Percentiles rank a stretch among this genome's conserved stretches.
These are phyloP conservation scores for Sebastes schlegelii DNA, from an alignment of 2,113 vertebrate species.

Conservation along the genomic window DNA sequence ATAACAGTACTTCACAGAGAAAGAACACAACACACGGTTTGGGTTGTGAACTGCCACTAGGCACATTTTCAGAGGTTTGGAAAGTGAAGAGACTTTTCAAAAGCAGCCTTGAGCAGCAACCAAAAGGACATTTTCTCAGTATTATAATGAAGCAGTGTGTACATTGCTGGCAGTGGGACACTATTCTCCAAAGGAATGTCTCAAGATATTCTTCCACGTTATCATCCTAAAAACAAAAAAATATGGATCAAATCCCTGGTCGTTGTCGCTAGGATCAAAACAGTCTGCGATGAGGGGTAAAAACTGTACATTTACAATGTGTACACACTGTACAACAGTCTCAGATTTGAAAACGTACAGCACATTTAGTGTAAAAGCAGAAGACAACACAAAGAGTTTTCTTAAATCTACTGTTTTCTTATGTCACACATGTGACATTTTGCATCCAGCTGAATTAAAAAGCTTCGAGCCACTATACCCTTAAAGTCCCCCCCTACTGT, in stretches of 20 bases:
- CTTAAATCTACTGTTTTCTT: conserved; percentile 6
- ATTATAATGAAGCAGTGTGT: conserved; percentile 35
- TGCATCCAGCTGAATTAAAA: conserved; percentile 30
- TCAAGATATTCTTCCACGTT: conserved; percentile 39
- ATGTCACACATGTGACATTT: neutral
- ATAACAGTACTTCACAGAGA: conserved; percentile 65
- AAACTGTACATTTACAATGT: conserved; percentile 59
- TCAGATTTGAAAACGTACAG: conserved; percentile 38
- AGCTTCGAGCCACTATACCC: conserved; percentile 16
- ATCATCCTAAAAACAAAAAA: conserved; percentile 26
- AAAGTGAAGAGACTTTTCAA: conserved; percentile 37
- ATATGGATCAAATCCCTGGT: conserved; percentile 45
- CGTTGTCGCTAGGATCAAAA: conserved; percentile 40
- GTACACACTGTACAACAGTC: conserved; percentile 28
- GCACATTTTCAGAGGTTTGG: conserved; percentile 67
- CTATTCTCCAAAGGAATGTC: conserved; percentile 66
- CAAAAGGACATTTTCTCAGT: conserved; percentile 25
- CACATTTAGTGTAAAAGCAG: conserved; percentile 49
- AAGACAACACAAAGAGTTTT: conserved; percentile 15
- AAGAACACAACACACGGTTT: conserved; percentile 43
- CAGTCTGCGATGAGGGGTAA: conserved; percentile 48
- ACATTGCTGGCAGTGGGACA: conserved; percentile 59
- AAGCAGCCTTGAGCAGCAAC: conserved; percentile 44
- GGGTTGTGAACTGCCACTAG: conserved; percentile 61
- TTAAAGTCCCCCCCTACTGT: conserved; percentile 6